A percentile compares a stretch with the other conserved stretches of the same genome.
Evolutionary conservation across 2,797 vertebrate species (phyloP).

Genomic region (Remorina albescens): DNA sequence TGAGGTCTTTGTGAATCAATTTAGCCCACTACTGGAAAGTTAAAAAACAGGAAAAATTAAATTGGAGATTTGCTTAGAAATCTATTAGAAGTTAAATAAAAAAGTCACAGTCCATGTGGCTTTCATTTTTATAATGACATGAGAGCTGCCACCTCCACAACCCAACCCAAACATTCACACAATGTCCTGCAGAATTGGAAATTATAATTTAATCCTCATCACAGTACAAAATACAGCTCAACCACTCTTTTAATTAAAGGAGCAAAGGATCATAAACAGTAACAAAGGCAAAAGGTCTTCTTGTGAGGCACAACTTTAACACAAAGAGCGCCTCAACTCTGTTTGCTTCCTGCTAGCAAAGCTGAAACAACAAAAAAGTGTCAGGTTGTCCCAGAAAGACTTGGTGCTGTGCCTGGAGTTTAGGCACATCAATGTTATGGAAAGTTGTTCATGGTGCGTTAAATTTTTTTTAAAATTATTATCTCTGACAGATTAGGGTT

Average conservation of each 20-base stretch:
- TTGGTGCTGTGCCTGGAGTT: too few relatives aligned
- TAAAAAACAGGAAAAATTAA: too few relatives aligned
- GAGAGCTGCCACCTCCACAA: neutral
- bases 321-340: too few relatives aligned
- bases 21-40: too few relatives aligned
- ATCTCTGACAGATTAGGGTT: neutral
- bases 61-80: too few relatives aligned
- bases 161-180: neutral
- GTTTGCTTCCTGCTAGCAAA: neutral
- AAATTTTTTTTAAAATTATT: neutral
- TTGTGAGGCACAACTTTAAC: too few relatives aligned
- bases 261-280: conserved; percentile 45
- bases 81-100: neutral
- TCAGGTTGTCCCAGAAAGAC: neutral
- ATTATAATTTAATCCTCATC: conserved; percentile 47
- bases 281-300: conserved; percentile 24
- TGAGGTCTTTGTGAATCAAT: neutral
- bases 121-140: conserved; percentile 23
- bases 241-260: conserved; percentile 2
- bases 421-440: too few relatives aligned
- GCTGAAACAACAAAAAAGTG: conserved; percentile 1
- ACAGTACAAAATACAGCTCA: neutral
- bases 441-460: neutral
- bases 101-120: conserved; percentile 6
- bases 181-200: conserved; percentile 16